These are phyloP conservation scores for Neodiprion virginianus DNA, from an alignment of 1,140 invertebrate species.

Conservation along the genomic window DNA sequence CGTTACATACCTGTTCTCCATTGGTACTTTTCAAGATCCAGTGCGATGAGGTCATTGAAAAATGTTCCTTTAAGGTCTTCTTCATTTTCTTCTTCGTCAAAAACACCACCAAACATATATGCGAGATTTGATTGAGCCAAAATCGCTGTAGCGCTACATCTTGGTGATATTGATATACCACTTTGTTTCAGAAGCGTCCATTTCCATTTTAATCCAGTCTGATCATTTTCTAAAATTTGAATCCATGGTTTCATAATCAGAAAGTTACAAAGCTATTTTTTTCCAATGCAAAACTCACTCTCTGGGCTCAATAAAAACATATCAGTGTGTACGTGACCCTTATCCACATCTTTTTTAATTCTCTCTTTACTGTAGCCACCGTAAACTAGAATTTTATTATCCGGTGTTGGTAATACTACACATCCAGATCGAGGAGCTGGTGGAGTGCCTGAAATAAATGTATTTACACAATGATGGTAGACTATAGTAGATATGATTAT, in stretches of 20 bases:
- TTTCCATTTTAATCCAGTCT: conserved; percentile 74
- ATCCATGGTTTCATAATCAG: background rate
- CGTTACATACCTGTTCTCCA: conserved; percentile 67
- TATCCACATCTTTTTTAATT: conserved; percentile 82
- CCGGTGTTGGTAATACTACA: conserved; percentile 58
- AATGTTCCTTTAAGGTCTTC: conserved; percentile 82
- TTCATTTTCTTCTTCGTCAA: conserved; percentile 82
- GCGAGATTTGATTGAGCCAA: conserved; percentile 66
- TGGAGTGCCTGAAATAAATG: conserved; percentile 54
- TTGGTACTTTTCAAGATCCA: conserved; percentile 78
- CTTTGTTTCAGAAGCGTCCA: conserved; percentile 76
- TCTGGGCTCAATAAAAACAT: conserved; percentile 78
- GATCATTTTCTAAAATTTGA: conserved; percentile 66
- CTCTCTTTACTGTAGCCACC: conserved; percentile 87
- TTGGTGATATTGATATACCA: conserved; percentile 69
- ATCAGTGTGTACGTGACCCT: conserved; percentile 81
- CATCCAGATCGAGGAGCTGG: conserved; percentile 80
- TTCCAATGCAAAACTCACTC: conserved; percentile 62
- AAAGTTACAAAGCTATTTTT: background rate
- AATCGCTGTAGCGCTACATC: conserved; percentile 71
- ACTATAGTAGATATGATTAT: background rate
- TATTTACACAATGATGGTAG: conserved; percentile 6
- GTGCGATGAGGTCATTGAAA: conserved; percentile 79
- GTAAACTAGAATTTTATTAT: conserved; percentile 74
- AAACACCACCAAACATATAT: conserved; percentile 81